phyloP scores from a whole-genome alignment of 2,797 vertebrate species.

The Perodicticus potto region DNA sequence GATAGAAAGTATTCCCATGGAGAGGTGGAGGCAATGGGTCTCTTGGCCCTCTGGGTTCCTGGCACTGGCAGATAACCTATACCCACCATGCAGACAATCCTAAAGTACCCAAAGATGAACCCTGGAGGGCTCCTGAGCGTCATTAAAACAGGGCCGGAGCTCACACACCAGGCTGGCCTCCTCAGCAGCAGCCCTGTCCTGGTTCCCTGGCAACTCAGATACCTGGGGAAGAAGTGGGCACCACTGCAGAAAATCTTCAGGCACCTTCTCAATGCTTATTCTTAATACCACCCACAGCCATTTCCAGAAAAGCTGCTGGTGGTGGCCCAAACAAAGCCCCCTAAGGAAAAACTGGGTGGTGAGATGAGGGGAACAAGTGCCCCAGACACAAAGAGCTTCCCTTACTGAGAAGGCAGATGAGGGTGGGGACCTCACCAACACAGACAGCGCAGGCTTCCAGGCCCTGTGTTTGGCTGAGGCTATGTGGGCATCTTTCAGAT shows the following conservation, averaged over 20 bases:
- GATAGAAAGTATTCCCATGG: background rate
- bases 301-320: background rate
- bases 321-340: background rate
- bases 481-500: background rate
- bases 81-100: background rate
- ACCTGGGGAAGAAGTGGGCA: background rate
- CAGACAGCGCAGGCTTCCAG: background rate
- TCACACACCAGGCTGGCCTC: background rate
- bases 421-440: background rate
- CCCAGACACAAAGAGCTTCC: background rate
- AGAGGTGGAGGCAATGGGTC: no score
- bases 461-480: background rate
- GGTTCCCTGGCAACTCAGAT: background rate
- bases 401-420: background rate
- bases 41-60: background rate
- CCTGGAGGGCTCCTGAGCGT: background rate
- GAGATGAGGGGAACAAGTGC: background rate
- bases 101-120: background rate
- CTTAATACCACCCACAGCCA: background rate
- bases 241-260: background rate
- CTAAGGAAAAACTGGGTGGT: background rate
- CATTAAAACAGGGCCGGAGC: background rate
- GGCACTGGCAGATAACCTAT: background rate
- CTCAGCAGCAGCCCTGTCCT: fast-evolving
- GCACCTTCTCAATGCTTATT: background rate